These are phyloP conservation scores for Catocala fraxini DNA, from an alignment of 2,888 invertebrate species.

Conservation along the genomic window DNA sequence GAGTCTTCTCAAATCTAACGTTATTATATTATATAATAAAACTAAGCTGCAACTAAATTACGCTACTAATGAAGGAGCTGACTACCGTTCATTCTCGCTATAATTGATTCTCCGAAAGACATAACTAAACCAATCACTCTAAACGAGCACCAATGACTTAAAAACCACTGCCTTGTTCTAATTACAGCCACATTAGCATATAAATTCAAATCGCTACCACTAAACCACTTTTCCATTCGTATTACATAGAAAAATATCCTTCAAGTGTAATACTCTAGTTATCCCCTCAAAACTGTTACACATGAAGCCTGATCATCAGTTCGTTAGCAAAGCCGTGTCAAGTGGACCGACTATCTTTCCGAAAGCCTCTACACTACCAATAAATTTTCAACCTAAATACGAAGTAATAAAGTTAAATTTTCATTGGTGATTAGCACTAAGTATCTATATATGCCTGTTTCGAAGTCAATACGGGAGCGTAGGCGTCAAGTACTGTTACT, in stretches of 20 bases:
- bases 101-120: neutral
- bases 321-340: conserved; percentile 71
- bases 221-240: conserved; percentile 17
- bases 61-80: no score
- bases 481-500: conserved; percentile 74
- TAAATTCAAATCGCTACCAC: conserved; percentile 1
- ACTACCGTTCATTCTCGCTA: no score
- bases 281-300: conserved; percentile 55
- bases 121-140: neutral
- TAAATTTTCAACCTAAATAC: conserved; percentile 36
- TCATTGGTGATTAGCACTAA: conserved; percentile 12
- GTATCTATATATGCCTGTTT: conserved; percentile 42
- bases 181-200: neutral
- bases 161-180: neutral
- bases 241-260: conserved; percentile 2
- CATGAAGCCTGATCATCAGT: conserved; percentile 66
- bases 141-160: neutral
- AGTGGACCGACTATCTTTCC: conserved; percentile 56
- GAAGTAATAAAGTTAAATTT: conserved; percentile 28
- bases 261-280: conserved; percentile 37
- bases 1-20: no score
- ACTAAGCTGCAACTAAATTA: no score
- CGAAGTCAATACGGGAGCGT: conserved; percentile 56
- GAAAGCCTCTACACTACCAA: conserved; percentile 27
- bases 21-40: no score